Percentiles rank a stretch among this genome's conserved stretches.
Conservation (phyloP, 2,113 vertebrate species). For the Calypte anna region DNA sequence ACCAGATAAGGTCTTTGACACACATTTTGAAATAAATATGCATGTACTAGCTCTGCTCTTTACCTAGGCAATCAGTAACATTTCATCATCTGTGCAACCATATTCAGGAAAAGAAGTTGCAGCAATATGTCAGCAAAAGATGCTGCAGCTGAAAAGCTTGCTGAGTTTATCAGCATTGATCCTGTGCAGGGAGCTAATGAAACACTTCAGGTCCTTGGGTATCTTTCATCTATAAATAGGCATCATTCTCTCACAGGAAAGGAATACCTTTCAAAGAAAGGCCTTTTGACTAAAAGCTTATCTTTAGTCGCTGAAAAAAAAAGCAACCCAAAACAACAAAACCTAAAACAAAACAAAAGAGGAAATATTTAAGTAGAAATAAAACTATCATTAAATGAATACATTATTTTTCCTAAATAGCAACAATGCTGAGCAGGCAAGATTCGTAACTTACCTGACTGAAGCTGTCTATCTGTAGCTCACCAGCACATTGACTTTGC, state of each 20-base stretch:
- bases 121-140: not conserved
- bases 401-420: not conserved
- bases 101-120: not conserved
- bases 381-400: not conserved
- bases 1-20: not conserved
- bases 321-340: too few relatives aligned
- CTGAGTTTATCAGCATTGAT: not conserved
- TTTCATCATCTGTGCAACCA: not conserved
- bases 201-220: not conserved
- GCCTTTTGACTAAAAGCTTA: not conserved
- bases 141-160: not conserved
- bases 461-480: not conserved
- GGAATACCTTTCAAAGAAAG: not conserved
- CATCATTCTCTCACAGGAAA: not conserved
- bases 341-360: not conserved
- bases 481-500: not conserved
- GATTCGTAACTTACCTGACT: not conserved
- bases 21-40: conserved; percentile 14
- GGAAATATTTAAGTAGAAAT: not conserved
- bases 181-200: not conserved
- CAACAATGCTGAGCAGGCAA: not conserved
- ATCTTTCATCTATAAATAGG: not conserved
- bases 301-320: not conserved
- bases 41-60: not conserved
- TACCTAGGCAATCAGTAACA: not conserved